Percentiles rank a stretch among this genome's conserved stretches.
Conservation (phyloP, 2,888 invertebrate genomes). For the Thecophora atra region DNA sequence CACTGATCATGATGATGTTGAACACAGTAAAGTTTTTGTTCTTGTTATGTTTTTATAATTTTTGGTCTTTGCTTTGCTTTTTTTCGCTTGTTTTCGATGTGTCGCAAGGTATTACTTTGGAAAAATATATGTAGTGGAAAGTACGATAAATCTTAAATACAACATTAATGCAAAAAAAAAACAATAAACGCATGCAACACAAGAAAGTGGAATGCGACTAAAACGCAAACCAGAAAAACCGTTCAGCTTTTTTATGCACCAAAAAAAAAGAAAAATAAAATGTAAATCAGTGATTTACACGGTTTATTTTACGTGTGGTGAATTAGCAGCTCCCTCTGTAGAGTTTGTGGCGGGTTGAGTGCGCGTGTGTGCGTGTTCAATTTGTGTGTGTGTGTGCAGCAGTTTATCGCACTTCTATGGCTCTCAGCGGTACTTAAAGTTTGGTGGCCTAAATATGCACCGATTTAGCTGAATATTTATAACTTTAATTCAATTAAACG, state of each 20-base stretch:
- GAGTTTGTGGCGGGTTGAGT: background rate
- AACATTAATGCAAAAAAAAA: too few species aligned
- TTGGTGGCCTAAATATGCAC: too few species aligned
- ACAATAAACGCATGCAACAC: background rate
- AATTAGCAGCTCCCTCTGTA: too few species aligned
- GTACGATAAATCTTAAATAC: conserved; percentile 22
- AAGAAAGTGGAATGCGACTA: background rate
- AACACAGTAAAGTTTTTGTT: background rate
- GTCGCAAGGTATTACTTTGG: conserved; percentile 27
- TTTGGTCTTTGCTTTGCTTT: background rate
- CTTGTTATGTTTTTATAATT: conserved; percentile 2
- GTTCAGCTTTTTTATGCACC: background rate
- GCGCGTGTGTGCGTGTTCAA: conserved; percentile 13
- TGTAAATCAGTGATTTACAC: too few species aligned
- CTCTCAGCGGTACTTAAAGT: too few species aligned
- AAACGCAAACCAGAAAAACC: background rate
- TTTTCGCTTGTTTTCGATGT: conserved; percentile 10
- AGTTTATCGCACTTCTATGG: background rate
- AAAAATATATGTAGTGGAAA: conserved; percentile 33
- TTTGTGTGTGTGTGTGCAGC: background rate
- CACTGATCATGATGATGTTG: background rate
- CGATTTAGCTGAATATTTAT: too few species aligned
- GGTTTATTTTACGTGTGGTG: too few species aligned
- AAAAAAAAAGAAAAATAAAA: background rate
- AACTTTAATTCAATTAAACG: too few species aligned